Evolutionary conservation across 2,113 vertebrate genomes (phyloP).

Genomic region (Astur gentilis): DNA sequence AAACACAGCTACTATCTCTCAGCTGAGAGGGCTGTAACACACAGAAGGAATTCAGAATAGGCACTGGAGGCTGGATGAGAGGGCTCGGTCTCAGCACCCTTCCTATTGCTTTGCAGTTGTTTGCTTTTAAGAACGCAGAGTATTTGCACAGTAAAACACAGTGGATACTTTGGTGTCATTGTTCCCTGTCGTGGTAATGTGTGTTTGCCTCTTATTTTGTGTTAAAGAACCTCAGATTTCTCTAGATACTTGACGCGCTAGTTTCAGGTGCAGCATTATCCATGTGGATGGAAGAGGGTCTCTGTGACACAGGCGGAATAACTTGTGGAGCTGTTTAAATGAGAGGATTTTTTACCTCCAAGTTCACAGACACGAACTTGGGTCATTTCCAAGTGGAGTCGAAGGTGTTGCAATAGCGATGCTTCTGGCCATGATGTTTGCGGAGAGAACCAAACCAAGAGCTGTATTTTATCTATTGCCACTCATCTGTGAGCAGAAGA

Average conservation of each 20-base stretch:
- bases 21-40: neutral
- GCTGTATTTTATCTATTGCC: neutral
- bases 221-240: neutral
- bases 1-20: neutral
- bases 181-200: neutral
- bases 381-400: neutral
- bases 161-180: neutral
- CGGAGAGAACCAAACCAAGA: neutral
- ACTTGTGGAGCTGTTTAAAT: neutral
- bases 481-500: neutral
- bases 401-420: fast-evolving
- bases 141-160: neutral
- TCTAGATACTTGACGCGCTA: neutral
- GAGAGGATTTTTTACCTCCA: neutral
- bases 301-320: neutral
- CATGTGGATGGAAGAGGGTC: neutral
- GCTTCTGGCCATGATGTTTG: neutral
- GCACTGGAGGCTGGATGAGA: neutral
- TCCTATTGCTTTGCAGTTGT: neutral
- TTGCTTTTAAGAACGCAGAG: neutral
- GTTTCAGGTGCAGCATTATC: neutral
- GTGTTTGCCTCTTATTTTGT: neutral
- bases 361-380: neutral
- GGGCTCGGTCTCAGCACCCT: neutral
- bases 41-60: neutral